Percentiles rank a stretch among this genome's conserved stretches.
Conservation (phyloP, 2,888 invertebrate genomes). For the Andricus curvator region DNA sequence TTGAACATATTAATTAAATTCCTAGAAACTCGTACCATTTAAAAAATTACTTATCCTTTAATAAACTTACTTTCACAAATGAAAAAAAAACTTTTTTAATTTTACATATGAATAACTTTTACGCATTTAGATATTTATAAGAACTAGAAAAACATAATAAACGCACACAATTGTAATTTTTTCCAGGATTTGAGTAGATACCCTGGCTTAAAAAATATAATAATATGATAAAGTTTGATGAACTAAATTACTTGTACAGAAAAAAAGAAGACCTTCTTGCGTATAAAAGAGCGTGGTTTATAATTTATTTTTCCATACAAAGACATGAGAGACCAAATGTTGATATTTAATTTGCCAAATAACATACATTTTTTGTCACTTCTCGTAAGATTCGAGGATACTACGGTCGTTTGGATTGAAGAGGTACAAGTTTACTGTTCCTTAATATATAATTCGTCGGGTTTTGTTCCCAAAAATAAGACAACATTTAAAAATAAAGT, state of each 20-base stretch:
- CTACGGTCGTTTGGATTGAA: conserved; percentile 32
- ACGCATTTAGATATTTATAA: too few relatives aligned
- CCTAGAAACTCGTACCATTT: too few relatives aligned
- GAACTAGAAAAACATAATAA: too few relatives aligned
- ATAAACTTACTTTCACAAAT: too few relatives aligned
- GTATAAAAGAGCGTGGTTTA: conserved; percentile 40
- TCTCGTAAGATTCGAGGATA: conserved; percentile 14
- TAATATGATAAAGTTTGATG: neutral
- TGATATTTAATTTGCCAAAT: conserved; percentile 31
- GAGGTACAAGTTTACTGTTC: conserved; percentile 10
- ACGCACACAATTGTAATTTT: too few relatives aligned
- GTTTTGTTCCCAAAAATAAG: conserved; percentile 21
- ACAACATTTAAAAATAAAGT: conserved; percentile 3
- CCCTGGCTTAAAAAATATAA: too few relatives aligned
- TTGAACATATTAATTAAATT: too few relatives aligned
- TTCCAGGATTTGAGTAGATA: too few relatives aligned
- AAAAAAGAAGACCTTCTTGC: conserved; percentile 19
- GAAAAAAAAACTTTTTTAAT: too few relatives aligned
- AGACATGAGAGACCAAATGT: conserved; percentile 29
- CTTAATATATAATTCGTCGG: conserved; percentile 30
- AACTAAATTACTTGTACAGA: neutral
- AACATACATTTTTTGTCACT: conserved; percentile 35
- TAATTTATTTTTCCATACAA: conserved; percentile 39
- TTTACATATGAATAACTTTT: too few relatives aligned
- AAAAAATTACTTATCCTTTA: too few relatives aligned